Evolutionary conservation across 2,113 vertebrate species (phyloP).

Genomic region (Bos javanicus): DNA sequence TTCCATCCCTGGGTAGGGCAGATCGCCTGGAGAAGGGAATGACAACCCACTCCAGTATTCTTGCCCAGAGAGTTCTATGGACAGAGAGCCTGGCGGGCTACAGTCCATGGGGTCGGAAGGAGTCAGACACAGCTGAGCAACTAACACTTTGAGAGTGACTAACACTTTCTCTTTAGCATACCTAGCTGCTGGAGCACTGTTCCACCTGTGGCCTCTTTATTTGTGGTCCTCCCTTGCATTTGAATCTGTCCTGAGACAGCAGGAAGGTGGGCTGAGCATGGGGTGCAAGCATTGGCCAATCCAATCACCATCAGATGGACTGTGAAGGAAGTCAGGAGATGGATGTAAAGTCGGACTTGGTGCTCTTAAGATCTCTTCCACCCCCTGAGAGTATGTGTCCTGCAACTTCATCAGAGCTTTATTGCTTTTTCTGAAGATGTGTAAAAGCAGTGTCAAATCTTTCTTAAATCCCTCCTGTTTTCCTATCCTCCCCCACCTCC

Average conservation of each 20-base stretch:
- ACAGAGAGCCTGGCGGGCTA: neutral
- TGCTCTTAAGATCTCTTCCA: neutral
- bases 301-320: neutral
- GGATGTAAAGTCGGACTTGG: accelerated
- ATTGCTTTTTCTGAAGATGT: neutral
- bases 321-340: neutral
- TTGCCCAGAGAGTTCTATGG: neutral
- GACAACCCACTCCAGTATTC: neutral
- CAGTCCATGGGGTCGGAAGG: neutral
- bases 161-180: neutral
- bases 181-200: neutral
- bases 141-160: neutral
- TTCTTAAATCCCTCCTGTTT: neutral
- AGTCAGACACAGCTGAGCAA: neutral
- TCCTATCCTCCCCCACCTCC: neutral
- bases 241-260: neutral
- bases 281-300: accelerated
- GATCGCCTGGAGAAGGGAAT: neutral
- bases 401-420: neutral
- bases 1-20: neutral
- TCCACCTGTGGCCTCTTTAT: neutral
- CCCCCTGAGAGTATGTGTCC: neutral
- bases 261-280: neutral
- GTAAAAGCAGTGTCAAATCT: neutral
- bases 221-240: neutral